These are phyloP conservation scores for Galeopterus variegatus DNA, from an alignment of 2,113 vertebrate genomes.

Conservation along the genomic window DNA sequence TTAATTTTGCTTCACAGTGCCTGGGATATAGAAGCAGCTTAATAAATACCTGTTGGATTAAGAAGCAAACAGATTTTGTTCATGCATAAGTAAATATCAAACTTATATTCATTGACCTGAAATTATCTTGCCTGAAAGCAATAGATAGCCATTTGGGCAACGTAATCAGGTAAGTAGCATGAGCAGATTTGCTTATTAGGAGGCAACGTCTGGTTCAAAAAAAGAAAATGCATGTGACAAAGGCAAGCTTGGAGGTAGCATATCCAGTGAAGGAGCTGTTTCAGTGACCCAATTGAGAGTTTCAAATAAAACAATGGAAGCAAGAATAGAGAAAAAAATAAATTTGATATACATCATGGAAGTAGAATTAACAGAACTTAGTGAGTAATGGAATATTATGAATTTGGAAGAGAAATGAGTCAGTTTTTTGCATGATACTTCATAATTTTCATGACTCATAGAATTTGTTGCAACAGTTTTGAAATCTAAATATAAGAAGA, in stretches of 20 bases:
- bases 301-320: not conserved
- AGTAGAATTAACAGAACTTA: constrained; percentile 47
- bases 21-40: not conserved
- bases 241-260: not conserved
- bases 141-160: not conserved
- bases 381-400: not conserved
- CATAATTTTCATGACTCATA: not conserved
- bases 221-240: not conserved
- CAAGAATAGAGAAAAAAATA: not conserved
- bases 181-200: not conserved
- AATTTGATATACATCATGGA: not conserved
- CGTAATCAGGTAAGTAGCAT: not conserved
- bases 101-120: not conserved
- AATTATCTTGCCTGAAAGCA: not conserved
- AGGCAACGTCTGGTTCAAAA: not conserved
- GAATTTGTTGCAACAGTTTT: constrained; percentile 36
- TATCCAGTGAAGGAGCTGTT: not conserved
- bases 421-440: not conserved
- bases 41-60: not conserved
- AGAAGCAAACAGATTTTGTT: not conserved
- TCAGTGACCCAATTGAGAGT: not conserved
- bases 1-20: not conserved
- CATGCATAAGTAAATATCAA: not conserved
- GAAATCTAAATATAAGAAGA: not conserved
- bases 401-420: constrained; percentile 17